Percentiles rank a stretch among this genome's conserved stretches.
These are phyloP conservation scores for Protonibea diacanthus DNA, from an alignment of 2,797 vertebrate genomes.

Conservation along the genomic window DNA sequence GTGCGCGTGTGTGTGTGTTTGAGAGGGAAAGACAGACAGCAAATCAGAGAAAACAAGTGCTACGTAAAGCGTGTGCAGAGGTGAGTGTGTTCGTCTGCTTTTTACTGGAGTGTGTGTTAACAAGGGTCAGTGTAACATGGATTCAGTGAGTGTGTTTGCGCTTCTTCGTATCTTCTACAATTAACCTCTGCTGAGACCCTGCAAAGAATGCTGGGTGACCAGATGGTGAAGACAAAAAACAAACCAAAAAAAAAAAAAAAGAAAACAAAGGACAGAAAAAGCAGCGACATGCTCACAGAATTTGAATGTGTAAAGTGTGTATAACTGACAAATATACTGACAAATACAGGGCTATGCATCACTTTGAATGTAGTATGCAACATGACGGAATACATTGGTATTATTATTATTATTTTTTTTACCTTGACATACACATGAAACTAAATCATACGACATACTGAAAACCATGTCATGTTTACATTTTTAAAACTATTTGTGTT, in stretches of 20 bases:
- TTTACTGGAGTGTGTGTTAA: conserved; percentile 1
- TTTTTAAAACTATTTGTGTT: too few relatives aligned
- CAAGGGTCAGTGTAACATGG: conserved; percentile 1
- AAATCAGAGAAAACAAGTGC: background rate
- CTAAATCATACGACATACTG: too few relatives aligned
- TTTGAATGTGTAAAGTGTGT: background rate
- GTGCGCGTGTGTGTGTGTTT: conserved; percentile 2
- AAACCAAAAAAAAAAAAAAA: background rate
- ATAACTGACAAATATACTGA: too few relatives aligned
- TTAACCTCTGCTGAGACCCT: conserved; percentile 30
- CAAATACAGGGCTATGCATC: background rate
- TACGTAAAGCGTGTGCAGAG: background rate
- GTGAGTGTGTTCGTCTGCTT: background rate
- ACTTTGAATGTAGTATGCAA: background rate
- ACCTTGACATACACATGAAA: background rate
- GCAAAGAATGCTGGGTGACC: conserved; percentile 7
- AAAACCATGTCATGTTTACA: too few relatives aligned
- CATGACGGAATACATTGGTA: background rate
- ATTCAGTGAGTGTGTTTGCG: background rate
- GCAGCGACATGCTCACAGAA: background rate
- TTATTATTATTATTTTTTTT: background rate
- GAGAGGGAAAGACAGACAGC: background rate
- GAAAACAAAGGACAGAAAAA: too few relatives aligned
- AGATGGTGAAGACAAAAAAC: background rate
- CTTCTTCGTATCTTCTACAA: conserved; percentile 12